phyloP scores from a whole-genome alignment of 1,140 invertebrate genomes.

The Scaptomyza montana region DNA sequence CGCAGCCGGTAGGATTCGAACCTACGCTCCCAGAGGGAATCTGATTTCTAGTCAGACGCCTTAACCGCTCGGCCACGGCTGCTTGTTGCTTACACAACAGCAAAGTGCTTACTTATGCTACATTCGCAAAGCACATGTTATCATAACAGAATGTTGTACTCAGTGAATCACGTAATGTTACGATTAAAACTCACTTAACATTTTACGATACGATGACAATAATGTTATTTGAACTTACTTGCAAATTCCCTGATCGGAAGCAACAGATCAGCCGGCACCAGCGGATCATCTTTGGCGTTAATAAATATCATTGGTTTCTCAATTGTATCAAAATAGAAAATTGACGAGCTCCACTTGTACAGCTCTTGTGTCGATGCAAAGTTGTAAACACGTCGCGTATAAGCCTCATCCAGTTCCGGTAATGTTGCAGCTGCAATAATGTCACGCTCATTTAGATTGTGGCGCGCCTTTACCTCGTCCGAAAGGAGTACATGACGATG shows the following conservation, averaged over 20 bases:
- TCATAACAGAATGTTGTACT: not conserved
- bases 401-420: slow-evolving; percentile 94
- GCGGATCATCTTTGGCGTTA: slow-evolving; percentile 94
- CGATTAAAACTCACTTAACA: slow-evolving; percentile 9
- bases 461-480: slow-evolving; percentile 89
- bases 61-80: slow-evolving; percentile 94
- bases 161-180: slow-evolving; percentile 4
- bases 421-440: slow-evolving; percentile 93
- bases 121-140: not conserved
- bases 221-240: slow-evolving; percentile 85
- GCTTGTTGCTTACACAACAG: slow-evolving; percentile 86
- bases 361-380: slow-evolving; percentile 91
- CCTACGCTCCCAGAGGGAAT: slow-evolving; percentile 93
- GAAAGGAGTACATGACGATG: slow-evolving; percentile 91
- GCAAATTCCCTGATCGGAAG: slow-evolving; percentile 89
- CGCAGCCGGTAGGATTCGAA: slow-evolving; percentile 94
- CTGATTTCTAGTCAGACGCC: slow-evolving; percentile 93
- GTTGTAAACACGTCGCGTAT: slow-evolving; percentile 91
- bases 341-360: slow-evolving; percentile 92
- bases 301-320: slow-evolving; percentile 94
- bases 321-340: slow-evolving; percentile 90
- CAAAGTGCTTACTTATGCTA: slow-evolving; percentile 7
- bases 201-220: not conserved
- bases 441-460: slow-evolving; percentile 89
- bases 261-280: slow-evolving; percentile 91